Evolutionary conservation across 2,797 vertebrate species (phyloP).

Genomic region (Enteromius viviparus): DNA sequence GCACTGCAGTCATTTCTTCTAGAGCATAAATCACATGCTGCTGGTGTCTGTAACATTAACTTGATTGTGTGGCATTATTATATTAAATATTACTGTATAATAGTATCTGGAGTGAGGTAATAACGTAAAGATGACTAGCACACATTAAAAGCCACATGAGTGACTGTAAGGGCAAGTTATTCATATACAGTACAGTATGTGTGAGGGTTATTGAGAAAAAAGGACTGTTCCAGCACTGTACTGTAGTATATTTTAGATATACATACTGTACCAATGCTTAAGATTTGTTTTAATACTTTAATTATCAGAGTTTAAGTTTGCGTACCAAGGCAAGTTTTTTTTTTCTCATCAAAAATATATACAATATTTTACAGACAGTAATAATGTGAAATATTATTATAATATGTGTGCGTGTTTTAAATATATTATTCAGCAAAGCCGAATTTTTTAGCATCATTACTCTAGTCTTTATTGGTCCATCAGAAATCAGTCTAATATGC

Average conservation of each 20-base stretch:
- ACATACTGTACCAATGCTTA: background rate
- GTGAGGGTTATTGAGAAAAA: background rate
- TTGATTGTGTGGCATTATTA: background rate
- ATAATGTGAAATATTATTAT: background rate
- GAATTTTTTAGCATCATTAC: background rate
- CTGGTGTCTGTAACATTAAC: background rate
- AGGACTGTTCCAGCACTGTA: background rate
- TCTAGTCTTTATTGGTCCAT: background rate
- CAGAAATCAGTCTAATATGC: background rate
- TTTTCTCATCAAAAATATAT: background rate
- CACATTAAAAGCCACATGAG: conserved; percentile 4
- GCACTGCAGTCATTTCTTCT: background rate
- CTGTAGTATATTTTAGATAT: background rate
- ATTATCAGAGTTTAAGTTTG: background rate
- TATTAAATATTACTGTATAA: conserved; percentile 6
- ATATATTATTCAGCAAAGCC: too few relatives aligned
- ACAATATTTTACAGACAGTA: background rate
- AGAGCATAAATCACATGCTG: background rate
- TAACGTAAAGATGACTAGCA: background rate
- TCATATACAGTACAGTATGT: background rate
- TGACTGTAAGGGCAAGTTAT: background rate
- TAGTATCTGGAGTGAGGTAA: background rate
- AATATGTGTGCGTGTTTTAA: too few relatives aligned
- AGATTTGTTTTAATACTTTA: background rate
- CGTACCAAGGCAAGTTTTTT: background rate